These are phyloP conservation scores for Lamprotornis superbus DNA, from an alignment of 2,113 vertebrate species.

Conservation along the genomic window DNA sequence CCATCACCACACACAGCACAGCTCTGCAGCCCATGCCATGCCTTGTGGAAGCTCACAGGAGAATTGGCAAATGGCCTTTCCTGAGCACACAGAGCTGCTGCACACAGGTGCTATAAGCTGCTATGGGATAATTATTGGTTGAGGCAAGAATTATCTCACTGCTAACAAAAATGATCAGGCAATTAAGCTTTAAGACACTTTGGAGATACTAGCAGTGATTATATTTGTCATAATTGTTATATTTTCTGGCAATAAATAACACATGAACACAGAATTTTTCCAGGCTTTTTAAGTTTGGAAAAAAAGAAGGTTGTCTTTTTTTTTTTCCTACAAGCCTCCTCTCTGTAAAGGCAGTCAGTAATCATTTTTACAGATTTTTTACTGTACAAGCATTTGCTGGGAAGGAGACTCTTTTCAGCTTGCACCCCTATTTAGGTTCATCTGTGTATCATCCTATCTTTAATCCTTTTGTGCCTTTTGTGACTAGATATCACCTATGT, in stretches of 20 bases:
- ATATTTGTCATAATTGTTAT: not conserved
- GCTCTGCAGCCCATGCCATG: accelerated
- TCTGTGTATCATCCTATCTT: not conserved
- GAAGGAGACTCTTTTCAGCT: not conserved
- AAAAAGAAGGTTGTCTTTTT: not conserved
- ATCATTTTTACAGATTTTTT: not conserved
- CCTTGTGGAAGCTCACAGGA: not conserved
- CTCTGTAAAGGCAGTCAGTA: not conserved
- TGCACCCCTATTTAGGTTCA: not conserved
- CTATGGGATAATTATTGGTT: not conserved
- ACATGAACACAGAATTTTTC: not conserved
- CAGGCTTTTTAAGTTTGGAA: not conserved
- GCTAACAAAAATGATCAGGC: not conserved
- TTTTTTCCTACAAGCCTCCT: not conserved
- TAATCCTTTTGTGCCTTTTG: not conserved
- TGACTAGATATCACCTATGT: not conserved
- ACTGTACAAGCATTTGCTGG: not conserved
- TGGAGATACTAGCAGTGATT: not conserved
- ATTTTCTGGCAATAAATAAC: not conserved
- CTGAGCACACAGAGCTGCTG: not conserved
- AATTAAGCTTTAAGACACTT: not conserved
- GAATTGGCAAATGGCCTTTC: not conserved
- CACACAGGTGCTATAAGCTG: not conserved
- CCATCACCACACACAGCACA: not conserved
- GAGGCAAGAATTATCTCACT: not conserved